Percentiles rank a stretch among this genome's conserved stretches.
These are phyloP conservation scores for Pegoplata infirma DNA, from an alignment of 2,888 invertebrate genomes.

Conservation along the genomic window DNA sequence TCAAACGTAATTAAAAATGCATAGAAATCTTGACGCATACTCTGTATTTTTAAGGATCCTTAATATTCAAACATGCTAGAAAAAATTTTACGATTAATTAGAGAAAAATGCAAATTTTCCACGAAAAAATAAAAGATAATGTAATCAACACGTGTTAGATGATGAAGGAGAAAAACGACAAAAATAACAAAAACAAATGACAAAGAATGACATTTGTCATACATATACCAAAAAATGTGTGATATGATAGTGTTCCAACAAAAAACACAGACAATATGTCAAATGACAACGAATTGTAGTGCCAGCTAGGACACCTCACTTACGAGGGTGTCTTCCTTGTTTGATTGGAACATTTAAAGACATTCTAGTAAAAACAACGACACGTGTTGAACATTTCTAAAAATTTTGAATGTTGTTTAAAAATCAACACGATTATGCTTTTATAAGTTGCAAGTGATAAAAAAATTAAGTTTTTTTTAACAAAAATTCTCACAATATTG, in stretches of 20 bases:
- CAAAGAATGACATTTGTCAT: conserved; percentile 50
- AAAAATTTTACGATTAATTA: conserved; percentile 72
- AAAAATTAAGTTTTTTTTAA: conserved; percentile 6
- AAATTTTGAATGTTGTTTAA: conserved; percentile 22
- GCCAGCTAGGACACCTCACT: neutral
- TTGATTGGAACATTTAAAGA: conserved; percentile 23
- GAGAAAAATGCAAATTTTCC: conserved; percentile 74
- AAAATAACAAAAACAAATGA: conserved; percentile 27
- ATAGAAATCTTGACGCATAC: conserved; percentile 46
- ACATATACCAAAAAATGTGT: conserved; percentile 32
- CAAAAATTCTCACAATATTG: conserved; percentile 48
- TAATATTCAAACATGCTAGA: conserved; percentile 11
- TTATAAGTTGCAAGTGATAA: conserved; percentile 21
- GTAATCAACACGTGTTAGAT: conserved; percentile 61
- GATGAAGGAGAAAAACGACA: conserved; percentile 31
- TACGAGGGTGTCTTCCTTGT: conserved; percentile 33
- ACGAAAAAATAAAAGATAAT: conserved; percentile 48
- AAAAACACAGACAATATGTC: conserved; percentile 71
- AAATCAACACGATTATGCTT: conserved; percentile 57
- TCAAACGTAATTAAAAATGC: conserved; percentile 61
- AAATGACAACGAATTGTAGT: conserved; percentile 68
- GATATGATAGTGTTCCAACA: conserved; percentile 66
- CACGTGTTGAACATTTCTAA: conserved; percentile 54
- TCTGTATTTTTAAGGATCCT: conserved; percentile 4
- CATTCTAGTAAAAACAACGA: conserved; percentile 31